Percentiles rank a stretch among this genome's conserved stretches.
These are phyloP conservation scores for Torymus aiolomorphi DNA, from an alignment of 2,888 invertebrate genomes.

Conservation along the genomic window DNA sequence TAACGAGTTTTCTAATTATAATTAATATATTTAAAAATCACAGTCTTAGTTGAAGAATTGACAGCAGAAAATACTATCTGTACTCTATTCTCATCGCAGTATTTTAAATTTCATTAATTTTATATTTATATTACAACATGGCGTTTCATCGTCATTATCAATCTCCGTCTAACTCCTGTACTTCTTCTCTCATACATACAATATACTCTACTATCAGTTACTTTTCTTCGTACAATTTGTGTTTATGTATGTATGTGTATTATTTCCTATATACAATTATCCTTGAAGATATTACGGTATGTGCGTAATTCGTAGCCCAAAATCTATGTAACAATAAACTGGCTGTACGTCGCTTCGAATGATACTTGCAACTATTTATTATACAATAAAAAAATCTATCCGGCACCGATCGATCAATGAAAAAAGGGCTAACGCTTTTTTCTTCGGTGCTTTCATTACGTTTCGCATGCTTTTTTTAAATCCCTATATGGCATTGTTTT, in stretches of 20 bases:
- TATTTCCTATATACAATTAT: constrained; percentile 54
- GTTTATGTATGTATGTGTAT: constrained; percentile 36
- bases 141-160: constrained; percentile 48
- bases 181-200: constrained; percentile 57
- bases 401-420: constrained; percentile 37
- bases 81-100: constrained; percentile 68
- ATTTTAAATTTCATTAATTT: constrained; percentile 59
- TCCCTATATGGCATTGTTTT: constrained; percentile 49
- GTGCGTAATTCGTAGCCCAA: constrained; percentile 53
- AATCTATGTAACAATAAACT: constrained; percentile 49
- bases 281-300: constrained; percentile 43
- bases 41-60: constrained; percentile 76
- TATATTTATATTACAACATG: constrained; percentile 59
- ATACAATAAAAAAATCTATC: constrained; percentile 45
- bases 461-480: constrained; percentile 27
- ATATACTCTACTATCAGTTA: constrained; percentile 59
- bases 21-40: constrained; percentile 75
- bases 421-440: constrained; percentile 38
- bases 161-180: constrained; percentile 58
- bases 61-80: constrained; percentile 76
- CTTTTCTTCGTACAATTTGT: constrained; percentile 52
- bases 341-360: constrained; percentile 23
- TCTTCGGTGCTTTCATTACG: constrained; percentile 16
- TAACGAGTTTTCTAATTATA: constrained; percentile 72
- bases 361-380: constrained; percentile 43